Base-by-base conservation (phyloP, 2,113 vertebrate genomes). In the Xiphophorus couchianus region DNA sequence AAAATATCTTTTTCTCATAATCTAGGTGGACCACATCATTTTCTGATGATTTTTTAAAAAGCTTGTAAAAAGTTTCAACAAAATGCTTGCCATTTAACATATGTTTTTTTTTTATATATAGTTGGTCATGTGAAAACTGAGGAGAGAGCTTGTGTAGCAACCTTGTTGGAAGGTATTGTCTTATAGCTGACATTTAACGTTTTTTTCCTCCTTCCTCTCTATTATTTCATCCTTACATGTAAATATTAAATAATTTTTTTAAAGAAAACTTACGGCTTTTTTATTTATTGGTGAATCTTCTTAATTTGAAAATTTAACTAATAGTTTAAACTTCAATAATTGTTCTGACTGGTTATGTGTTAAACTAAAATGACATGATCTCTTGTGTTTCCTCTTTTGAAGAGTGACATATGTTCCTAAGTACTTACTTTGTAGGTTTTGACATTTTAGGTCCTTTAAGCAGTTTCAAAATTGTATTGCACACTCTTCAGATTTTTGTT, bases 181-280 rank as follows among this genome's bases (percentile, higher is more conserved):
- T 25, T 79, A 75, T 70, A 81, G 83, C 65, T 42, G 28, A 84
- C 62, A 81, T 72, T 64, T 42, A 28, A 28, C 28, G 9, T 62
- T 81, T 80, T 84, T 69, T 89, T 80, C 86, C 65, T 77, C 77
- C 58, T 89, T 80, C 86, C 65, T 76, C 78, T 51, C 14, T 60
- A 85, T 64, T 61, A 68, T 86, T 83, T 88, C 78, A 84, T 90
- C 75, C 71, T 76, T 81, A 84, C 76, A 90, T 95, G 94, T 95
- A 94, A 93, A 95, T 94, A 94, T 92, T 93, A 90, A 81, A 91
- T 80, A 63, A 85, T 94, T 95, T 95, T 31, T 94, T 85, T 95
- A 93, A 92, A 83, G 75, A 93, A 89, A n/a, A 78, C 69, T 76
- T 84, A 30, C 5, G 83, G 19, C 61, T 77, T 78, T 74, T 1